Evolutionary conservation across 2,888 invertebrate species (phyloP).

Genomic region (Cerastis leucographa): DNA sequence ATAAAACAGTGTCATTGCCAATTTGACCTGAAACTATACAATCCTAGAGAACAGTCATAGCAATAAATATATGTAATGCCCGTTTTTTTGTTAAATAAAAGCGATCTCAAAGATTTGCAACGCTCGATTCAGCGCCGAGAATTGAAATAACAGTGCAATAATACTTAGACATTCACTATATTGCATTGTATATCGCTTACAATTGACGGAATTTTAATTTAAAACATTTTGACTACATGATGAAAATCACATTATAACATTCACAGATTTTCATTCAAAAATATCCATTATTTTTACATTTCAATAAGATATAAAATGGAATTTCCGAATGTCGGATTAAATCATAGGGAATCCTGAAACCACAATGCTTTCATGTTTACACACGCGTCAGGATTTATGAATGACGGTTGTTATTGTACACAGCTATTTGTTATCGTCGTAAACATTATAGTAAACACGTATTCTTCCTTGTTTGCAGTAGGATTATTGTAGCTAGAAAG

Average conservation of each 20-base stretch:
- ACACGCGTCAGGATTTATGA: slow-evolving; percentile 32
- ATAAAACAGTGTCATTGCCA: slow-evolving; percentile 9
- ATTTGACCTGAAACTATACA: slow-evolving; percentile 29
- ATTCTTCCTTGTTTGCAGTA: slow-evolving; percentile 33
- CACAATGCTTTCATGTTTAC: slow-evolving; percentile 23
- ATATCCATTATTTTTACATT: neutral
- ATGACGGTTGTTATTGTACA: slow-evolving; percentile 42
- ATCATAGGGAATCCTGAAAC: slow-evolving; percentile 42
- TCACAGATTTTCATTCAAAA: neutral
- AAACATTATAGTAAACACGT: slow-evolving; percentile 35
- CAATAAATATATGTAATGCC: neutral
- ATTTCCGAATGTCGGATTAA: neutral
- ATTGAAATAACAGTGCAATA: neutral
- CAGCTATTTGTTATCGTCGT: slow-evolving; percentile 8
- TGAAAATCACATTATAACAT: neutral
- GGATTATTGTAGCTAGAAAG: slow-evolving; percentile 2
- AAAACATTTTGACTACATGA: neutral
- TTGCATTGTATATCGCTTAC: neutral
- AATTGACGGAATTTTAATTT: neutral
- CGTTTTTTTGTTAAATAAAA: neutral
- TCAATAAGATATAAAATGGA: neutral
- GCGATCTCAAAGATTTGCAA: neutral
- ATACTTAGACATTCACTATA: neutral
- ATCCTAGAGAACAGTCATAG: neutral
- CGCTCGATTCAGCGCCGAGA: neutral